Evolutionary conservation across 2,797 vertebrate species (phyloP).

Genomic region (Semotilus atromaculatus): DNA sequence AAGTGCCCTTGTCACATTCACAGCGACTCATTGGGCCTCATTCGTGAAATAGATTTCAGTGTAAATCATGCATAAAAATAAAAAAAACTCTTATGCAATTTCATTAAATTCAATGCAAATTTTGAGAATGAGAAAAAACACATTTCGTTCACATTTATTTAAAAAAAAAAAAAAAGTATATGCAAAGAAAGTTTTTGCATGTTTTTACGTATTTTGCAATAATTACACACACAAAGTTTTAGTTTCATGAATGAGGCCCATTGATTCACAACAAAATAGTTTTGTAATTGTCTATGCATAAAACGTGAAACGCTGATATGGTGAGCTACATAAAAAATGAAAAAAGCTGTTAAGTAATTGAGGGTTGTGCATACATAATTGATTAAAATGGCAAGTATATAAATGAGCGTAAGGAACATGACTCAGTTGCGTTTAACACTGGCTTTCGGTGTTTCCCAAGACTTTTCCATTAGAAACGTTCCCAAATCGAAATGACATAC

Average conservation of each 20-base stretch:
- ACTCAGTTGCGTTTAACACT: constrained; percentile 4
- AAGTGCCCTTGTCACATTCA: constrained; percentile 23
- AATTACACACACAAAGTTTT: background rate
- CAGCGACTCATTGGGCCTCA: background rate
- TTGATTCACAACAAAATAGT: background rate
- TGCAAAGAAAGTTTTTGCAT: background rate
- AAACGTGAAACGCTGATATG: background rate
- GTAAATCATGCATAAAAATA: background rate
- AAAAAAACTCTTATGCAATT: background rate
- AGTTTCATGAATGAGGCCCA: background rate
- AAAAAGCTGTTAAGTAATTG: background rate
- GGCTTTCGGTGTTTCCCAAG: background rate
- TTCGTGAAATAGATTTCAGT: background rate
- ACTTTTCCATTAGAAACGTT: background rate
- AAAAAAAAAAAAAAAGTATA: constrained; percentile 55
- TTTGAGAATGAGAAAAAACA: background rate
- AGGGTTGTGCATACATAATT: constrained; percentile 22
- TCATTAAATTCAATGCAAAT: background rate
- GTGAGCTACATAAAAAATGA: background rate
- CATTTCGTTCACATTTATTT: constrained; percentile 13
- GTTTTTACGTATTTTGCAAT: background rate
- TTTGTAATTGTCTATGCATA: background rate
- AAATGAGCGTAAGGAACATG: constrained; percentile 18
- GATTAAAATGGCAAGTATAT: constrained; percentile 21
- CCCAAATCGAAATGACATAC: background rate